Conservation (phyloP, 1,140 invertebrate species). For the Xylocopa sonorina region DNA sequence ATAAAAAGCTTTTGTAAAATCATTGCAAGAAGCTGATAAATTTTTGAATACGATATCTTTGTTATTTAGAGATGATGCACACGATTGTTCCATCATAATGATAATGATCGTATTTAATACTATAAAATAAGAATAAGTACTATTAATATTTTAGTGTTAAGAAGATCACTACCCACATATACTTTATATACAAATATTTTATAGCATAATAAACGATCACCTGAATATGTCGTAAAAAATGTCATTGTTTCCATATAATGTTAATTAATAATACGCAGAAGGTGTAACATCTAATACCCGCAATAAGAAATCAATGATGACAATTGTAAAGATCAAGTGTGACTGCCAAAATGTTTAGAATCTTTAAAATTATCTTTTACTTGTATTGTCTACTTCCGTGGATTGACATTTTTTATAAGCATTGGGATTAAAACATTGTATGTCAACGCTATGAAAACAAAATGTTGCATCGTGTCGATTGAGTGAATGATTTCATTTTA, state of each 20-base stretch:
- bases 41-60: not conserved
- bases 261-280: not conserved
- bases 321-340: not conserved
- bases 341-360: not conserved
- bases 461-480: too few species aligned
- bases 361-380: not conserved
- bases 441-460: not conserved
- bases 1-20: slow-evolving; percentile 41
- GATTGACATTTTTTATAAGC: too few species aligned
- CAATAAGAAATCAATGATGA: not conserved
- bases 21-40: slow-evolving; percentile 35
- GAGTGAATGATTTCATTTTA: not conserved
- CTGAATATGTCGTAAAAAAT: not conserved
- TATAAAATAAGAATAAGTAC: slow-evolving; percentile 18
- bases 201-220: slow-evolving; percentile 5
- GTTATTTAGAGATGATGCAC: not conserved
- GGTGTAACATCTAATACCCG: not conserved
- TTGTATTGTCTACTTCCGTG: not conserved
- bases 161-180: not conserved
- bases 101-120: slow-evolving; percentile 22
- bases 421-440: not conserved
- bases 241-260: not conserved
- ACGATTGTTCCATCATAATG: not conserved
- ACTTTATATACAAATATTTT: not conserved
- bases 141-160: not conserved